These are phyloP conservation scores for Platycercus adscitus DNA, from an alignment of 2,113 vertebrate genomes.

Conservation along the genomic window DNA sequence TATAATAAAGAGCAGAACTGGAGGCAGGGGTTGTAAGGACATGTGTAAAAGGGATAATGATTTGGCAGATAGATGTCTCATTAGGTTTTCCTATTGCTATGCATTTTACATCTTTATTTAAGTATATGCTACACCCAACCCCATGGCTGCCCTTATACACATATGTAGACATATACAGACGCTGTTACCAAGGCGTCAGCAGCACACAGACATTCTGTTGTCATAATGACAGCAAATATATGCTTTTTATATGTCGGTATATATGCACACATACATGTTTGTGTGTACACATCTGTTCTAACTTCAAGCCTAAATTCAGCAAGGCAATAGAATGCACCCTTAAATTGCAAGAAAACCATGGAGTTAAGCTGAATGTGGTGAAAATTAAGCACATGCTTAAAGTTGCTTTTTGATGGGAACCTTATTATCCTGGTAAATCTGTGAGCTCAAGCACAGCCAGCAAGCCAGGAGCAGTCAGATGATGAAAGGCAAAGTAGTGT, in stretches of 20 bases:
- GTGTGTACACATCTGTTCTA: not conserved
- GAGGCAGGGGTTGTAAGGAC: not conserved
- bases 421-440: not conserved
- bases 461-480: not conserved
- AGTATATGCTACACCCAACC: not conserved
- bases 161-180: not conserved
- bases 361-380: not conserved
- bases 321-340: rapidly evolving
- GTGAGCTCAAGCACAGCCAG: not conserved
- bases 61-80: not conserved
- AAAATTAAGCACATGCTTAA: not conserved
- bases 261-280: not conserved
- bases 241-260: not conserved
- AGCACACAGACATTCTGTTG: not conserved
- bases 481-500: not conserved
- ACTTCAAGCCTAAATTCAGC: not conserved
- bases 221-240: not conserved
- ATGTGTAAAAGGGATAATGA: not conserved
- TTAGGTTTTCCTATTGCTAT: not conserved
- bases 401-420: not conserved
- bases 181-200: not conserved
- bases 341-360: not conserved
- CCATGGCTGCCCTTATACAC: not conserved
- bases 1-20: not conserved
- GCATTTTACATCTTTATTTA: not conserved